Evolutionary conservation across 1,140 invertebrate genomes (phyloP), one percentile per base, ranked within the genome.

Genomic region (Sinella curviseta): DNA sequence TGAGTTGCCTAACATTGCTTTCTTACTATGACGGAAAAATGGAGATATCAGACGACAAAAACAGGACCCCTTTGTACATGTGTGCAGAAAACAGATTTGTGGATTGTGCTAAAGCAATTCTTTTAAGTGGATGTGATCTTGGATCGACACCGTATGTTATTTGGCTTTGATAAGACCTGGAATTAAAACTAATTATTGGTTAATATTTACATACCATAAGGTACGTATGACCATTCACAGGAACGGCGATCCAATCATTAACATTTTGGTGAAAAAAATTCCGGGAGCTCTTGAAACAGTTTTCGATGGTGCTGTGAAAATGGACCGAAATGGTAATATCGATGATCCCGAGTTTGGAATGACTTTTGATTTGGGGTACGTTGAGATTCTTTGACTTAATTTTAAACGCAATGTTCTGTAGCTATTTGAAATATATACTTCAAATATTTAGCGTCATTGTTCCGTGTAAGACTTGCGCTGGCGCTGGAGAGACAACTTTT

Each of bases 401-500:
- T 28, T 28, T n/a, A 65, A 65, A 24, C 17, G 8, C 8, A 14
- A 8, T 14, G 26, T 65, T 65, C 12, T 16, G 8, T 8, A n/a
- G 17, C 60, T 14, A 26, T 65, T 14, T 14, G 4, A 28, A 12
- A 65, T 4, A 12, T 8, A 65, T 65, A 8, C 8, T 4, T 65
- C 60, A 65, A 65, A 24, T 28, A 14, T 17, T n/a, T 65, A 35
- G 14, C 17, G 31, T 4, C 2, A 26, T 14, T 2, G 20, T 16
- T 74, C 31, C 8, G 2, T 33, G 14, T 8, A 14, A 35, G 33
- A 31, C n/a, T n/a, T 26, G 33, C 12, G 31, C 2, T 0, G 77
- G 77, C 16, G 17, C 36, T 67, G 54, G 74, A 14, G 80, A 81
- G 76, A 81, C 78, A 77, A 31, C 17, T 57, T 81, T 81, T 34